Evolutionary conservation across 1,140 invertebrate genomes (phyloP), one percentile per base, ranked within the genome.

Genomic region (Frieseomelitta varia): DNA sequence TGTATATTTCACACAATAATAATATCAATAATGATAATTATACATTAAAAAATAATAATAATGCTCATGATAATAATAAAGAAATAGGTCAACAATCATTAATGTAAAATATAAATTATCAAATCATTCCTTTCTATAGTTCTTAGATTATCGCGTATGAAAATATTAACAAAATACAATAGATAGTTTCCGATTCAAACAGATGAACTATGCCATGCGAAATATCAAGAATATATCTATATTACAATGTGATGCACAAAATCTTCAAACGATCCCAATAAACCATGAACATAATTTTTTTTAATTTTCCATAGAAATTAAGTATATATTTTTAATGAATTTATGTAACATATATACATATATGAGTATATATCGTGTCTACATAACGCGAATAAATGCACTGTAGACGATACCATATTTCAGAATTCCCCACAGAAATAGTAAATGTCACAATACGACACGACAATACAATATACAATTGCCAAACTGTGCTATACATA

Each of bases 301-400:
- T 71, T 83, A 68, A n/a, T n/a, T 4, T 30, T 71, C 39, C 47
- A 71, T 19, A 65, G n/a, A 80, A 77, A 73, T 65, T 34, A 86
- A 71, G 67, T 73, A 27, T 58, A 27, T 74, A 65, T 53, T 27
- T 77, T 2, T 84, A 72, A 58, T 79, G 11, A 6, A 27, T 72
- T 72, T 61, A 61, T 47, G 12, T 80, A 58, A 4, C n/a, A 17
- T 30, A 17, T 67, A 68, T 24, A 39, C 4, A 68, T 39, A 14
- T 39, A 14, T 12, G 10, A 39, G 12, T 69, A 69, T 12, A 15
- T 69, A 24, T 65, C n/a, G 74, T 11, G 75, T 84, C 34, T 47
- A 69, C 19, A 74, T 67, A 80, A 81, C 78, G 55, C 77, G 68
- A 79, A 68, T 90, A 90, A 90, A 87, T 90, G 88, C 88, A 89